Evolutionary conservation across 2,797 vertebrate species (phyloP), one percentile per base, ranked within the genome.

Genomic region (Aulostomus chinensis): DNA sequence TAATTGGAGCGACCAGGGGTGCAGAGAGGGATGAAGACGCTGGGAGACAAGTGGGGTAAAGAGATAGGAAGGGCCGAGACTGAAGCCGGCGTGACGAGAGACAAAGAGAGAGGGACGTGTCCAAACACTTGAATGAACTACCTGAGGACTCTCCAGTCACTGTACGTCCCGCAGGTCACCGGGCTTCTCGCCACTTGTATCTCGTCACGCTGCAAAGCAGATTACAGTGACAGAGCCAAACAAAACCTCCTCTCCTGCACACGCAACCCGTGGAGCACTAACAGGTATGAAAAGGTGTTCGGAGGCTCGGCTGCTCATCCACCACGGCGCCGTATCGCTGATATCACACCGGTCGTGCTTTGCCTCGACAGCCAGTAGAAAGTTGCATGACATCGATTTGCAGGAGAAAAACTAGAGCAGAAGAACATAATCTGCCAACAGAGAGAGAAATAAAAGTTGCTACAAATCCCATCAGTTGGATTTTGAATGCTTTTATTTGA

Each of bases 151-250:
- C 41, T 14, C 15, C 15, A 67, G 58, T 36, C 18, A 1, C 24
- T 1, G 51, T 21, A 1, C 11, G 21, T 63, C 50, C 59, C 51
- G 11, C 57, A 21, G 62, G 56, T 63, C 28, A 38, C 42, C 0
- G 15, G 39, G 33, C 18, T 39, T n/a, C 12, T 50, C 58, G 14
- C 2, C 28, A 9, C 39, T 64, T 38, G 57, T 69, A 62, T 52
- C 68, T 62, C 21, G 63, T 74, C 77, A 78, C 28, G 32, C 68
- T 3, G 13, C 9, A 72, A 78, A 83, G 51, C 1, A 54, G 81
- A 83, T 81, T 68, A 79, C 67, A 56, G 50, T 42, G 15, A 36
- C 58, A 56, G 67, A 81, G 78, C 72, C 79, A 62, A 76, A 60
- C 53, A 60, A 86, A 85, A 68, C 58, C 58, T 56, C 60, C 1